These are phyloP conservation scores for Siniperca scherzeri DNA, from an alignment of 2,797 vertebrate genomes.

Conservation along the genomic window DNA sequence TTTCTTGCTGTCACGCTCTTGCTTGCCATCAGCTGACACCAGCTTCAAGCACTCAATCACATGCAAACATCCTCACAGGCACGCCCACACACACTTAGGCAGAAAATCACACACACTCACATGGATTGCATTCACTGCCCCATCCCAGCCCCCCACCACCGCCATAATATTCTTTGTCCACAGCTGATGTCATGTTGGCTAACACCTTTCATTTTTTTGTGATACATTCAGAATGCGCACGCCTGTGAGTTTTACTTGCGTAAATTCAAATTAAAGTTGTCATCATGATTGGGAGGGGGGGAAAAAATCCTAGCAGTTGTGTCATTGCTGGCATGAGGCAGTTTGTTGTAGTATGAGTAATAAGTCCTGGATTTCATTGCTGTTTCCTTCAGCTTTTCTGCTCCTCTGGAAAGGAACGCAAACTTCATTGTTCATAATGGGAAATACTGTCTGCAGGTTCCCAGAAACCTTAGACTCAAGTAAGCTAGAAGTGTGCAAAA, in stretches of 20 bases:
- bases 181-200: conserved; percentile 85
- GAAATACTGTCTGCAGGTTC: conserved; percentile 71
- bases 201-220: conserved; percentile 75
- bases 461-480: conserved; percentile 68
- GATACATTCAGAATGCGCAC: conserved; percentile 61
- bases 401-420: conserved; percentile 57
- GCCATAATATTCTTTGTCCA: conserved; percentile 48
- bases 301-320: conserved; percentile 64
- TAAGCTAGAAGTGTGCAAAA: conserved; percentile 49
- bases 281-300: conserved; percentile 65
- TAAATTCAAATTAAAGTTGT: conserved; percentile 81
- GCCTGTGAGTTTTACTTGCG: conserved; percentile 76
- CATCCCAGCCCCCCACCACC: background rate
- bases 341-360: conserved; percentile 80
- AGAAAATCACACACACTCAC: conserved; percentile 57
- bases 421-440: conserved; percentile 67
- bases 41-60: conserved; percentile 65
- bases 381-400: conserved; percentile 69
- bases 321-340: conserved; percentile 75
- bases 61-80: conserved; percentile 69
- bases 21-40: conserved; percentile 63
- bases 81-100: conserved; percentile 45
- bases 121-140: conserved; percentile 56
- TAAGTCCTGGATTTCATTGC: conserved; percentile 74
- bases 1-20: conserved; percentile 66